Conservation (phyloP, 2,797 vertebrate genomes). For the Gambelia wislizenii region DNA sequence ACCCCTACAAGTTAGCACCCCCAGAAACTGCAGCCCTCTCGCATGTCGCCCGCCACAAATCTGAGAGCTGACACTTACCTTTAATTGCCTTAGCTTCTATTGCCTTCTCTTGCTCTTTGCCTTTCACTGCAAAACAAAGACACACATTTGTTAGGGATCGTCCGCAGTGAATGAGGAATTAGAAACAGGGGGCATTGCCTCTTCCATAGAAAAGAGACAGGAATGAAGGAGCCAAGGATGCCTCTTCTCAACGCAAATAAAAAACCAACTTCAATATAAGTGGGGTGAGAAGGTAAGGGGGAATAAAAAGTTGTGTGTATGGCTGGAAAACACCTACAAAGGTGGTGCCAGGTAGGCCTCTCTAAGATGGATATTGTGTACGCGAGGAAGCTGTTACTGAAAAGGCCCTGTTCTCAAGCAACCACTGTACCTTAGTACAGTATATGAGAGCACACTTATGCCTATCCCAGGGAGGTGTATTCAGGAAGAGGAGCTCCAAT, state of each 20-base stretch:
- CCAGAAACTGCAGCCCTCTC: not conserved
- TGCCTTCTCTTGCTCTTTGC: constrained; percentile 92
- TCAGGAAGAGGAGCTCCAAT: too few species aligned
- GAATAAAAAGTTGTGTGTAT: too few species aligned
- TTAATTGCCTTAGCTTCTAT: constrained; percentile 86
- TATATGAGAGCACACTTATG: too few species aligned
- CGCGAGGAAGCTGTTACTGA: too few species aligned
- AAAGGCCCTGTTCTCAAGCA: too few species aligned
- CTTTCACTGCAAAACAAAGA: constrained; percentile 87
- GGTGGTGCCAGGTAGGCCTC: too few species aligned
- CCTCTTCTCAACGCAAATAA: not conserved
- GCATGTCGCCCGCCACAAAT: not conserved
- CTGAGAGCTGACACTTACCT: constrained; percentile 82
- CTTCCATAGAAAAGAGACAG: not conserved
- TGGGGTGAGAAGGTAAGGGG: too few species aligned
- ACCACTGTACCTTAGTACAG: too few species aligned
- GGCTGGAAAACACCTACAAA: too few species aligned
- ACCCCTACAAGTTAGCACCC: too few species aligned
- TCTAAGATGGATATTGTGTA: too few species aligned
- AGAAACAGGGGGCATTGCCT: not conserved
- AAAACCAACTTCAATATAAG: not conserved
- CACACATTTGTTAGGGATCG: not conserved
- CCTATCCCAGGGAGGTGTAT: too few species aligned
- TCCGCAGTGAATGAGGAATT: not conserved
- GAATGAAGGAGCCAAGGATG: not conserved